Base-by-base conservation (phyloP, 2,888 invertebrate genomes). In the Stenoptilia bipunctidactyla region DNA sequence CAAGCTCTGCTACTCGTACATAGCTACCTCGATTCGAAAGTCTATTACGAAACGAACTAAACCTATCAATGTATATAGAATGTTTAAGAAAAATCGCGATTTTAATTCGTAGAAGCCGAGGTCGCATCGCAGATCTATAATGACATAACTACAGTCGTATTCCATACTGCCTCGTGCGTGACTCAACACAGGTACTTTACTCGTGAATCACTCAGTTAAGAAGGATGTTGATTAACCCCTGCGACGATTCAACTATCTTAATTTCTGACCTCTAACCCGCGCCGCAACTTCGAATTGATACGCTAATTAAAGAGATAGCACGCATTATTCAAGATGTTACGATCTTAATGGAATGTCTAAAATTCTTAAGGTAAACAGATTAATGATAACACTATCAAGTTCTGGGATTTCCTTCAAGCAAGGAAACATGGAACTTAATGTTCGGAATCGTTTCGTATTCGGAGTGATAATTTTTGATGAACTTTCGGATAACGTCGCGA, bases 371-470 rank as follows among this genome's bases (percentile, higher is more conserved):
- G 9, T 25, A 25, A 10, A 30, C 30, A 30, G 9, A 30, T 30
- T n/a, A 30, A n/a, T 3, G 9, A 9, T 30, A 30, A 34, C 30
- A 30, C 13, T 4, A 14, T 5, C 66, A 66, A 61, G 53, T 63
- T 56, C 63, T 54, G 48, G 53, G 45, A 51, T 52, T 59, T 73
- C 74, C 69, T 73, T 58, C 13, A 3, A 12, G 6, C 45, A 66
- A 74, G 71, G 75, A 74, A 66, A 65, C 56, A 49, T 49, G 42
- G 72, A 69, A 64, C 63, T 69, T 71, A 56, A 58, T 57, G 13
- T 37, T 27, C 25, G 35, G 40, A 25, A 41, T 39, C 34, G 20
- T 47, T 42, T 35, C n/a, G 34, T 34, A n/a, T 44, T 44, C 46
- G 37, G 30, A 34, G 13, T 34, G 13, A 13, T 14, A 14, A 14